phyloP scores from a whole-genome alignment of 2,113 vertebrate genomes.

The Leptodactylus fuscus region DNA sequence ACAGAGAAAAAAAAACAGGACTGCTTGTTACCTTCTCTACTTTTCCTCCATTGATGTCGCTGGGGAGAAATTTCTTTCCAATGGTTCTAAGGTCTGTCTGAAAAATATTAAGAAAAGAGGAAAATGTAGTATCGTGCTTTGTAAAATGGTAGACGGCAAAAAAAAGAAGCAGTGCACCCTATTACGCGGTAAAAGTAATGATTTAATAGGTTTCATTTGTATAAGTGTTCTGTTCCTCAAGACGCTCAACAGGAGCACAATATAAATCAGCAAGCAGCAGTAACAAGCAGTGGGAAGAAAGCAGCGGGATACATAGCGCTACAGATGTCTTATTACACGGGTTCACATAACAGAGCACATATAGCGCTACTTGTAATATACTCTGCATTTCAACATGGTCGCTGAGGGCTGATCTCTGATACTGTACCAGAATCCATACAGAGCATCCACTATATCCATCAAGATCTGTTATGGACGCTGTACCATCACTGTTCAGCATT shows the following conservation, averaged over 20 bases:
- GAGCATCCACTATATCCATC: no score
- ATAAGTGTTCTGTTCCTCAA: neutral
- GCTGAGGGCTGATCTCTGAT: no score
- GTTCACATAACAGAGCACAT: neutral
- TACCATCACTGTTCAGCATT: no score
- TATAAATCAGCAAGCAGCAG: neutral
- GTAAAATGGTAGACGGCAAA: neutral
- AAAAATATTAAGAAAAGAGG: slow-evolving; percentile 73
- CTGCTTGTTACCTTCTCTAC: slow-evolving; percentile 86
- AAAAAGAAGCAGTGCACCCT: no score
- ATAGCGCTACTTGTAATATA: neutral
- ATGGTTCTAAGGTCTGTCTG: slow-evolving; percentile 95
- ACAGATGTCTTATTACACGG: neutral
- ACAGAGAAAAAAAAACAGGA: slow-evolving; percentile 46
- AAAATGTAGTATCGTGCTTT: slow-evolving; percentile 49
- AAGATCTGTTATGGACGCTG: no score
- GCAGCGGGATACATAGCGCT: neutral
- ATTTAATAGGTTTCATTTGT: neutral
- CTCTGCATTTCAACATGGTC: neutral
- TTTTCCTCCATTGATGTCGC: slow-evolving; percentile 93
- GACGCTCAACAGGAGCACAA: neutral
- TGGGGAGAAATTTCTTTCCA: slow-evolving; percentile 90
- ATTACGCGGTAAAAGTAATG: neutral
- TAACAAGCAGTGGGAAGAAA: no score
- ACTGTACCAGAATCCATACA: no score